phyloP scores from a whole-genome alignment of 2,797 vertebrate species.

The Lacerta agilis region DNA sequence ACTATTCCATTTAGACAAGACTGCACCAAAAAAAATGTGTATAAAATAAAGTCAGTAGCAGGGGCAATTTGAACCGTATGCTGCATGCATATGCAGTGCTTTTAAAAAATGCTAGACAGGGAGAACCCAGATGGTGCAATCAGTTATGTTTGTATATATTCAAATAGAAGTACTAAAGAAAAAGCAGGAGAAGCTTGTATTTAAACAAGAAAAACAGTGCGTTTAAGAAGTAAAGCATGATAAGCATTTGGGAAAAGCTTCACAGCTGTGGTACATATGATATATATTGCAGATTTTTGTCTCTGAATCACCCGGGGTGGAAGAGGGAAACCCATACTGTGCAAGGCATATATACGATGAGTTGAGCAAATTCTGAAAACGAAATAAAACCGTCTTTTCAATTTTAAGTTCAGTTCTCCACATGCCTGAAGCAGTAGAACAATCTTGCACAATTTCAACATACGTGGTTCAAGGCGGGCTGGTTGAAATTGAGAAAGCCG shows the following conservation, averaged over 20 bases:
- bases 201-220: conserved; percentile 44
- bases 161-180: conserved; percentile 49
- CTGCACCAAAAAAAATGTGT: conserved; percentile 33
- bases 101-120: conserved; percentile 32
- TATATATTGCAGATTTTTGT: conserved; percentile 31
- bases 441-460: too few relatives aligned
- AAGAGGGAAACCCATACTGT: background rate
- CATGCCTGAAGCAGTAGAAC: too few relatives aligned
- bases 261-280: conserved; percentile 23
- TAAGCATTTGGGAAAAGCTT: conserved; percentile 39
- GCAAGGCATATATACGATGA: background rate
- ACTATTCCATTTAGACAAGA: conserved; percentile 55
- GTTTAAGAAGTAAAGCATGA: conserved; percentile 29
- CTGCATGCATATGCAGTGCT: conserved; percentile 45
- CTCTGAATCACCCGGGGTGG: conserved; percentile 21
- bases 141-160: conserved; percentile 58
- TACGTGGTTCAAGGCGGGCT: too few relatives aligned
- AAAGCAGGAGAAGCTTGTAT: conserved; percentile 44
- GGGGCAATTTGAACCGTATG: conserved; percentile 43
- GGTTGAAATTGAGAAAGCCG: too few relatives aligned
- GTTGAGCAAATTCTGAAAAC: background rate
- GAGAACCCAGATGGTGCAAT: conserved; percentile 61
- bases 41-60: conserved; percentile 62
- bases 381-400: background rate
- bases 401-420: background rate